These are phyloP conservation scores for Okapia johnstoni DNA, from an alignment of 2,113 vertebrate species.

Conservation along the genomic window DNA sequence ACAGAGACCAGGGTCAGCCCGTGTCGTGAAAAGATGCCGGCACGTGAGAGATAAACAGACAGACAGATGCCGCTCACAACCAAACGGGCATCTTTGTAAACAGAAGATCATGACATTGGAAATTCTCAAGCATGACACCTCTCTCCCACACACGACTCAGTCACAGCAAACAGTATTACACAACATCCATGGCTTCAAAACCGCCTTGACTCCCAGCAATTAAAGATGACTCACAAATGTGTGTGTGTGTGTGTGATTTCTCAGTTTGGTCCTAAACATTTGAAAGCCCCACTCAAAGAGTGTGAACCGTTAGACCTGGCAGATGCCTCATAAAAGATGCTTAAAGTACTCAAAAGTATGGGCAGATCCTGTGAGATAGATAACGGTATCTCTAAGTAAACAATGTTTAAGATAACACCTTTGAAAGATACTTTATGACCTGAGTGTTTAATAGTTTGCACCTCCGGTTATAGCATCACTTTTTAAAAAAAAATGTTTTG, in stretches of 20 bases:
- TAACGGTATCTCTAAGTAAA: neutral
- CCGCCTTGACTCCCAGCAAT: fast-evolving
- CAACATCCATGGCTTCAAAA: fast-evolving
- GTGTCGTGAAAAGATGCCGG: fast-evolving
- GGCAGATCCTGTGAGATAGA: neutral
- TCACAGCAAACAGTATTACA: fast-evolving
- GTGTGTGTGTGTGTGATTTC: neutral
- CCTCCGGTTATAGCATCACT: too few species aligned
- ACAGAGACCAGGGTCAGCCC: neutral
- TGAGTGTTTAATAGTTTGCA: neutral
- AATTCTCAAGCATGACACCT: fast-evolving
- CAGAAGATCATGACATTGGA: neutral
- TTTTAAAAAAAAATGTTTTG: neutral
- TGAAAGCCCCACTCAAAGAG: neutral
- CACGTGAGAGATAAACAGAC: neutral
- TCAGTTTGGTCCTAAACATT: neutral
- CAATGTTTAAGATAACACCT: neutral
- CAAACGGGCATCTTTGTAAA: neutral
- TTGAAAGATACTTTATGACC: neutral
- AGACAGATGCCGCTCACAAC: fast-evolving
- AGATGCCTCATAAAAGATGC: neutral
- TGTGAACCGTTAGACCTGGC: neutral
- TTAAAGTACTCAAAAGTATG: neutral
- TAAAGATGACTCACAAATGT: too few species aligned
- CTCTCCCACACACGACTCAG: fast-evolving